Conservation (phyloP, 2,797 vertebrate genomes). For the Sebastes diploproa region DNA sequence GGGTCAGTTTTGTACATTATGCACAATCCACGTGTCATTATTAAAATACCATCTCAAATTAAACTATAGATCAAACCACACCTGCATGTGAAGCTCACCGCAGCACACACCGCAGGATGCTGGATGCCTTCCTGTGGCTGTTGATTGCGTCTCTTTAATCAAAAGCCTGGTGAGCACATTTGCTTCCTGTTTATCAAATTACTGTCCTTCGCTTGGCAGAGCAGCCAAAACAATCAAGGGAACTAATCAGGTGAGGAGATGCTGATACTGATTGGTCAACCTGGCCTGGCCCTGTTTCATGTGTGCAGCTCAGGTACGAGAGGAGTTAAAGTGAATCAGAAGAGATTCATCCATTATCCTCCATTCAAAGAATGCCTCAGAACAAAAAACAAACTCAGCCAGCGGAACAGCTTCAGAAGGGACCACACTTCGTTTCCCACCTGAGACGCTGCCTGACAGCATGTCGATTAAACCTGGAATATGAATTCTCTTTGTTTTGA, state of each 20-base stretch:
- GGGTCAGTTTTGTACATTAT: background rate
- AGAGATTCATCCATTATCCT: conserved; percentile 33
- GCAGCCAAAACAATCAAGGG: conserved; percentile 51
- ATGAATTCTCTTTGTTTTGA: conserved; percentile 9
- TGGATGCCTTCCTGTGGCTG: background rate
- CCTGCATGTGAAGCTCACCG: background rate
- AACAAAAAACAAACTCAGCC: background rate
- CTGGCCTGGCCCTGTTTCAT: conserved; percentile 21
- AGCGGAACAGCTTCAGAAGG: conserved; percentile 24
- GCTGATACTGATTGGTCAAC: conserved; percentile 41
- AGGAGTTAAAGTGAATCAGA: conserved; percentile 27
- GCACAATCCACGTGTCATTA: background rate
- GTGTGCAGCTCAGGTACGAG: conserved; percentile 27
- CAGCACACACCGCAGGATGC: background rate
- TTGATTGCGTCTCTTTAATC: conserved; percentile 29
- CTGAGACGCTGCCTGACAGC: conserved; percentile 8
- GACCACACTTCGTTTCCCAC: background rate
- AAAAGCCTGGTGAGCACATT: background rate
- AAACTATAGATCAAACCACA: background rate
- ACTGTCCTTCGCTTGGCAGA: background rate
- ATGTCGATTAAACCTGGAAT: background rate
- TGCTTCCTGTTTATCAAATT: conserved; percentile 19
- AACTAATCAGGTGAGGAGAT: conserved; percentile 63
- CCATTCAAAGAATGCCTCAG: background rate
- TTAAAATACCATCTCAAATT: background rate